Evolutionary conservation across 2,888 invertebrate species (phyloP), one percentile per base, ranked within the genome.

Genomic region (Thecophora atra): DNA sequence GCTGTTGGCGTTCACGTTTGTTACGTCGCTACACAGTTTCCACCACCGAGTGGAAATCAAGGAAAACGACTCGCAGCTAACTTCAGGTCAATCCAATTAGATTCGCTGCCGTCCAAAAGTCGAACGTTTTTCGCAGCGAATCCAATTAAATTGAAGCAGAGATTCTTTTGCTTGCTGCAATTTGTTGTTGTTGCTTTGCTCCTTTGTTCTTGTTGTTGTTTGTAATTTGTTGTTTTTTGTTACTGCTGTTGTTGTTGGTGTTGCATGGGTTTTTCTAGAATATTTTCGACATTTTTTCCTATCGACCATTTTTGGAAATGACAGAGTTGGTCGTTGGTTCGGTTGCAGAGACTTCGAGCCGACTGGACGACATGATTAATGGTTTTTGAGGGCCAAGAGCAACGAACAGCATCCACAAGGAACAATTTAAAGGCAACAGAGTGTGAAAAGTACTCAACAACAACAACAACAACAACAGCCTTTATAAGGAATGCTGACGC

Each of bases 301-400:
- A 24, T n/a, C n/a, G n/a, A 73, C 78, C 78, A 74, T 77, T 77
- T 78, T 78, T 78, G 78, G 78, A 70, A 78, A 76, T 78, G 78
- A 78, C 78, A 78, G 52, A 52, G 52, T 52, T 19, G 21, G 54
- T 54, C 19, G 47, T 8, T 47, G 47, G 15, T 47, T 2, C 47
- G 13, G 47, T 15, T 26, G 47, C 51, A 28, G 69, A 60, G 62
- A 69, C 69, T 69, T 69, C 60, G 44, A 60, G 21, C 37, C 52
- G 70, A 70, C 54, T 56, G 79, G 79, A 80, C 79, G 77, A 79
- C 82, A 84, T 83, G 84, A 83, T 83, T 83, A 84, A 83, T 83
- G 84, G 81, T 80, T 81, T 80, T 79, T 81, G 82, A 84, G 60
- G 47, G 47, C 60, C 21, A 58, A 52, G 26, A 19, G n/a, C 6